A percentile compares a stretch with the other conserved stretches of the same genome.
phyloP scores from a whole-genome alignment of 2,888 invertebrate genomes.

The Myopa tessellatipennis region DNA sequence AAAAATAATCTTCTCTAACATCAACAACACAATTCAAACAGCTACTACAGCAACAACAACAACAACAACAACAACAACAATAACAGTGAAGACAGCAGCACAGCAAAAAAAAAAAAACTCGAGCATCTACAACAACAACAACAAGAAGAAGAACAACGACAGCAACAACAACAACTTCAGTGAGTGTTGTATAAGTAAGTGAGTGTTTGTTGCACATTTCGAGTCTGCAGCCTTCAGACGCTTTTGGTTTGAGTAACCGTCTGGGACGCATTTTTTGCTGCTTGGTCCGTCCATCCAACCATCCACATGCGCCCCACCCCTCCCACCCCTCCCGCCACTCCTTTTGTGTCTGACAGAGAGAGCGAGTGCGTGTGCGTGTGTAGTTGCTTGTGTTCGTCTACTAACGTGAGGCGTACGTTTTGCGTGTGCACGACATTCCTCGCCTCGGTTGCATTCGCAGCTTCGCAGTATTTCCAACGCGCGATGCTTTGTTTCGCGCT shows the following conservation, averaged over 20 bases:
- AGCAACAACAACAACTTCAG: constrained; percentile 13
- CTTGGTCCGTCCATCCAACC: neutral
- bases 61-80: neutral
- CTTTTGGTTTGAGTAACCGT: constrained; percentile 42
- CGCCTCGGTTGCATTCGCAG: too few relatives aligned
- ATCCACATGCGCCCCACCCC: neutral
- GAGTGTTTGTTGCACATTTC: constrained; percentile 39
- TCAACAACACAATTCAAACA: too few relatives aligned
- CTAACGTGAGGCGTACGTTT: neutral
- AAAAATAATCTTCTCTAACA: too few relatives aligned
- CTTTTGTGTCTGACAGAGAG: constrained; percentile 10
- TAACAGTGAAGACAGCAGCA: too few relatives aligned
- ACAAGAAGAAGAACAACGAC: constrained; percentile 17
- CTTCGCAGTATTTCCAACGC: too few relatives aligned
- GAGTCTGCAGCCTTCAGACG: constrained; percentile 35
- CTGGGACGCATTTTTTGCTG: constrained; percentile 37
- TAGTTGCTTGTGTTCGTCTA: constrained; percentile 1
- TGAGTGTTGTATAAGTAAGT: constrained; percentile 19
- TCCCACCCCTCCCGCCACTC: neutral
- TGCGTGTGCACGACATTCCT: neutral
- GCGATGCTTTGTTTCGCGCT: constrained; percentile 38
- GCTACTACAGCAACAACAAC: neutral
- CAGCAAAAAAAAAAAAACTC: too few relatives aligned
- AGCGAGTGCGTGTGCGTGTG: constrained; percentile 25
- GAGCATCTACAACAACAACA: too few relatives aligned